These are phyloP conservation scores for Gallinago solitaria DNA, from an alignment of 2,797 vertebrate genomes.

Conservation along the genomic window DNA sequence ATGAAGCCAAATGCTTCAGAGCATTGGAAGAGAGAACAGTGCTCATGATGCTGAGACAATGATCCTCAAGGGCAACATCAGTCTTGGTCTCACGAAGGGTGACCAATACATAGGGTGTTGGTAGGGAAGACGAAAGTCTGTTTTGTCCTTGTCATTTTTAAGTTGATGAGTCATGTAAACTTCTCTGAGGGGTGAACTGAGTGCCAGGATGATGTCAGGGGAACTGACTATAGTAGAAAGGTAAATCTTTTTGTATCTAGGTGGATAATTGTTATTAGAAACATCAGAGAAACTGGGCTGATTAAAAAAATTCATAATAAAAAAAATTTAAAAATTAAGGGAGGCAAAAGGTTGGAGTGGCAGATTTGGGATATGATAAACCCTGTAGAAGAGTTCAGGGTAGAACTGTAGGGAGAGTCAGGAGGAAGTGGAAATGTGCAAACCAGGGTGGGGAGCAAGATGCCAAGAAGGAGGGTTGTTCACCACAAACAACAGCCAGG, in stretches of 20 bases:
- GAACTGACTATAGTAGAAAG: background rate
- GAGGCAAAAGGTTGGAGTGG: background rate
- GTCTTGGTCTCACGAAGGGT: background rate
- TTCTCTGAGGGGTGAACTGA: background rate
- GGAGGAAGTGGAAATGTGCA: background rate
- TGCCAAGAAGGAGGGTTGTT: background rate
- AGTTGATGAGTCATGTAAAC: background rate
- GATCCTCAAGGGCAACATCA: background rate
- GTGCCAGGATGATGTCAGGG: background rate
- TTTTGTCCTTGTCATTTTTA: background rate
- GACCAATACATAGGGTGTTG: background rate
- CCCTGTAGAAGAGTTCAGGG: background rate
- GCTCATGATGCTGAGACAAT: background rate
- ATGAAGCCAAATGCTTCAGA: background rate
- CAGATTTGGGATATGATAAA: background rate
- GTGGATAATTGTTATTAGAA: background rate
- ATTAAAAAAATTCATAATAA: background rate
- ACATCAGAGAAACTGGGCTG: background rate
- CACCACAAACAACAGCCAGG: background rate
- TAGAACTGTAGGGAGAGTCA: background rate
- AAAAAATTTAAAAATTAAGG: background rate
- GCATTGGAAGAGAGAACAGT: background rate
- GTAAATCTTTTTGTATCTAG: background rate
- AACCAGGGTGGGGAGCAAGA: background rate
- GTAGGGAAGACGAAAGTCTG: background rate